Percentiles rank a stretch among this genome's conserved stretches.
Evolutionary conservation across 2,888 invertebrate genomes (phyloP).

Genomic region (Hemithea aestivaria): DNA sequence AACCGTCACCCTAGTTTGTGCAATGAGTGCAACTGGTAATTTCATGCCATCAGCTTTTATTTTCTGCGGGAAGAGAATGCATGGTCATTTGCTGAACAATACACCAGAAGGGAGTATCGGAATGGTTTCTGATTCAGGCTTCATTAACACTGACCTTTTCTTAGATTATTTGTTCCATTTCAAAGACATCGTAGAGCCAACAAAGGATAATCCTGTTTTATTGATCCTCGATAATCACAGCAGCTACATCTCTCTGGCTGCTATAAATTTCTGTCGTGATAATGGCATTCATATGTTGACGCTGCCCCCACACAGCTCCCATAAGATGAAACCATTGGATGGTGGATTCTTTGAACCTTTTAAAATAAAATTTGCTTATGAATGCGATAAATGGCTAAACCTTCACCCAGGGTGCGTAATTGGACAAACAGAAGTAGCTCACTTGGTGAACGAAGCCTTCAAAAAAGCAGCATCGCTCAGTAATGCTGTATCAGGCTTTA

Average conservation of each 20-base stretch:
- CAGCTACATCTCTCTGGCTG: constrained; percentile 4
- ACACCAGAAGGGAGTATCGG: not conserved
- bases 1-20: too few relatives aligned
- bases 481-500: constrained; percentile 23
- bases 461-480: constrained; percentile 16
- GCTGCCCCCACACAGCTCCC: constrained; percentile 8
- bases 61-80: not conserved
- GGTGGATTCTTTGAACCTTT: too few relatives aligned
- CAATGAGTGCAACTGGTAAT: constrained; percentile 8
- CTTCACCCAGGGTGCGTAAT: constrained; percentile 18
- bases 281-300: constrained; percentile 8
- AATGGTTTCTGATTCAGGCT: not conserved
- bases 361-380: constrained; percentile 6
- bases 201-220: constrained; percentile 6
- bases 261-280: constrained; percentile 3
- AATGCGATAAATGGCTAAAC: constrained; percentile 18
- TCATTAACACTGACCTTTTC: not conserved
- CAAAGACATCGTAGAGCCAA: constrained; percentile 1
- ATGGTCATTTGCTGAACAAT: not conserved
- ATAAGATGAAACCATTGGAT: constrained; percentile 4
- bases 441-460: constrained; percentile 17
- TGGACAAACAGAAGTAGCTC: constrained; percentile 16
- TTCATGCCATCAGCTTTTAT: not conserved
- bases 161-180: constrained; percentile 1
- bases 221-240: constrained; percentile 9